Conservation (phyloP, 1,140 invertebrate species). For the Eciton burchellii region DNA sequence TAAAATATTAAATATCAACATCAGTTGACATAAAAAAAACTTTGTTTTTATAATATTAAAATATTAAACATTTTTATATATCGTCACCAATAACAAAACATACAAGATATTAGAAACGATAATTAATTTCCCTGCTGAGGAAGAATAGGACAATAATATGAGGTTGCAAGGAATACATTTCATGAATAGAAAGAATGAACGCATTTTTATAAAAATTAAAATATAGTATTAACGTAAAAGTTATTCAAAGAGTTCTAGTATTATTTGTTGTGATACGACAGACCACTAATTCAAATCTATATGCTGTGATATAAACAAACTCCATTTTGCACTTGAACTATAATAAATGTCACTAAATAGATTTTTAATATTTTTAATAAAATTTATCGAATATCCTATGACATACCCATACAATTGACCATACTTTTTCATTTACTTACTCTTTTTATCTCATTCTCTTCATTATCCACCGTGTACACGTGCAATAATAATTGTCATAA, state of each 20-base stretch:
- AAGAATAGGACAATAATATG: not conserved
- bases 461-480: conserved; percentile 75
- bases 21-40: conserved; percentile 68
- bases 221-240: conserved; percentile 31
- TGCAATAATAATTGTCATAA: conserved; percentile 71
- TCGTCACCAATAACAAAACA: conserved; percentile 73
- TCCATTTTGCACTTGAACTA: conserved; percentile 49
- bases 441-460: conserved; percentile 60
- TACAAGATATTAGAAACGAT: conserved; percentile 21
- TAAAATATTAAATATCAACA: conserved; percentile 61
- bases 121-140: conserved; percentile 6
- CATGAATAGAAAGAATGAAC: conserved; percentile 37
- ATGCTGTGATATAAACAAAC: conserved; percentile 76
- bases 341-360: conserved; percentile 45
- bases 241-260: conserved; percentile 22
- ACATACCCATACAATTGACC: conserved; percentile 73
- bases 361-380: conserved; percentile 49
- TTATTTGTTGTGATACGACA: conserved; percentile 63
- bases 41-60: conserved; percentile 80
- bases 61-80: conserved; percentile 75
- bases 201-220: conserved; percentile 41
- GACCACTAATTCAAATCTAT: conserved; percentile 72
- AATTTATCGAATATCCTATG: conserved; percentile 72
- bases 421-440: conserved; percentile 69
- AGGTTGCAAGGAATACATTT: conserved; percentile 19